Base-by-base conservation (phyloP, 2,797 vertebrate species). In the Hyperoplus immaculatus region DNA sequence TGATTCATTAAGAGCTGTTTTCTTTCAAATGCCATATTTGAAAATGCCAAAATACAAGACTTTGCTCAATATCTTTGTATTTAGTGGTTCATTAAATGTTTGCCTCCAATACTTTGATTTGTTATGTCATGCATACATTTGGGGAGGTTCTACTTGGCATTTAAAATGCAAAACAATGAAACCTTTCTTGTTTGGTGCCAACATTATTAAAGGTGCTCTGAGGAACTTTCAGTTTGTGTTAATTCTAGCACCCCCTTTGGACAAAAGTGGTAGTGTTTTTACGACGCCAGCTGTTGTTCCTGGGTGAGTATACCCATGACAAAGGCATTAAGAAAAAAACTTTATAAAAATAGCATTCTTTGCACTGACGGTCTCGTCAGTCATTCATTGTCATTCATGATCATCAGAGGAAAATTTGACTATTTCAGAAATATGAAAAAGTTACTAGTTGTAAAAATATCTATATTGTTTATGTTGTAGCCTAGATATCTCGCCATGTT, bases 1-100 rank as follows among this genome's bases (percentile, higher is more conserved):
- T 82, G 54, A 81, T 80, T 89, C 29, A 58, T 45, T 16, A 75
- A 53, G 46, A 86, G 18, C 42, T 73, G 69, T 75, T 81, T 78
- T 55, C 60, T 79, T 83, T 78, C 58, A 82, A 84, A 67, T 80
- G 57, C 64, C 42, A 65, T 78, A 47, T 74, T 83, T 81, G 57
- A 76, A 82, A 81, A 75, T 78, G 75, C 63, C 69, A 81, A 73
- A 92, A 91, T 89, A 88, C 38, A 92, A 18, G 10, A 75, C 89
- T 89, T 90, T 86, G 63, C 74, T 80, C 82, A 72, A 68, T 2
- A 39, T 64, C 3, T 70, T 69, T 77, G 64, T 11, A 8, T 64
- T 75, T 14, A 49, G 41, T 82, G 11, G 6, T 86, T 77, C 74
- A 82, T 89, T 68, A 14, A 77, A 58, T 75, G 49, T 71, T 69